Base-by-base conservation (phyloP, 2,888 invertebrate genomes). In the Mactromeris polynyma region DNA sequence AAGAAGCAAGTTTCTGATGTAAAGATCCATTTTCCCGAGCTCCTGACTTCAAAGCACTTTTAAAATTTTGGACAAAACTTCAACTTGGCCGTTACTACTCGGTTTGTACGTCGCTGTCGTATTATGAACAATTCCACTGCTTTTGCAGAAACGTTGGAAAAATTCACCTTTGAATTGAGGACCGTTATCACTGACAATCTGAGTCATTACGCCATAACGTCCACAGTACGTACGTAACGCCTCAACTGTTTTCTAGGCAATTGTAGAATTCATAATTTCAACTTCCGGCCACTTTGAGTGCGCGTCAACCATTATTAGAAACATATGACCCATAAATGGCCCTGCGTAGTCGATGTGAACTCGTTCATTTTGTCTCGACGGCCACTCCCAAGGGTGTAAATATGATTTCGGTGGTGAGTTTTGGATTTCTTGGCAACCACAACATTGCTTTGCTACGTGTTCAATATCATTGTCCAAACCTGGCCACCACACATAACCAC, bases 281-380 rank as follows among this genome's bases (percentile, higher is more conserved):
- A 96, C 95, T 93, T 97, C 97, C 0, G 96, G 93, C 96, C 96
- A 97, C 88, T 97, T 97, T 0, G 96, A 96, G 89, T 94, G 95
- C n/a, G 96, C 93, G 78, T 94, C 92, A 7, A 90, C 90, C 1
- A 90, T 40, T 2, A 93, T 81, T 7, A 97, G 88, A 78, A 96
- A 94, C 93, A 94, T 94, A 14, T 85, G 86, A 6, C 93, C 94
- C 17, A 94, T 81, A 81, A 96, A 89, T 51, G 96, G 94, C 33
- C 93, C 90, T 0, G 91, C 93, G 86, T 90, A 94, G 38, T 94
- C 94, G 0, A 93, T 77, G 85, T 94, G 94, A 26, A 95, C n/a
- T 4, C 94, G 86, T 54, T 88, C 82, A 93, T 93, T 94, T 0
- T 91, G 91, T 36, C 46, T 82, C 33, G 79, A 80, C 0, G 94